phyloP scores from a whole-genome alignment of 2,113 vertebrate species.

The Anhinga rufa region DNA sequence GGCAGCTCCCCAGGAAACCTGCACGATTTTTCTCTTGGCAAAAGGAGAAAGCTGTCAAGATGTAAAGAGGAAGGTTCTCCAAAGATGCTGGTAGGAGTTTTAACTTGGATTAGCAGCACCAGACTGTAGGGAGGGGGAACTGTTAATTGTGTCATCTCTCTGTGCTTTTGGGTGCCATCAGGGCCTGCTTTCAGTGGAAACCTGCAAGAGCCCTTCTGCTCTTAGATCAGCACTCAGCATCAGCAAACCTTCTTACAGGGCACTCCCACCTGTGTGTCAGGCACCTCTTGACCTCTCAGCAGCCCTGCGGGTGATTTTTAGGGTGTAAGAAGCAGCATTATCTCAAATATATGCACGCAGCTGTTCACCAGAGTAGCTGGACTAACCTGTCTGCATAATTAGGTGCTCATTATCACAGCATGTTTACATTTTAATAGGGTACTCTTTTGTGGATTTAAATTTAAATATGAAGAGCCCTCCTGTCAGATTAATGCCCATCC shows the following conservation, averaged over 20 bases:
- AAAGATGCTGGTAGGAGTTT: neutral
- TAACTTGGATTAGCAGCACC: neutral
- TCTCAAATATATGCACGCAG: neutral
- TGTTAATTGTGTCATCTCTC: neutral
- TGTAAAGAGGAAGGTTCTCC: neutral
- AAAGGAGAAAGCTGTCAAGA: neutral
- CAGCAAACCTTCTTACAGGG: neutral
- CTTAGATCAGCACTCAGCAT: neutral
- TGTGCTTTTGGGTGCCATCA: neutral
- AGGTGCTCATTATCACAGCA: conserved; percentile 26
- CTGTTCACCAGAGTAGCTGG: neutral
- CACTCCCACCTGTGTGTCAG: neutral
- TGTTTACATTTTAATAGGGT: conserved; percentile 26
- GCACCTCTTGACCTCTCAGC: neutral
- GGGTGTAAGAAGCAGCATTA: neutral
- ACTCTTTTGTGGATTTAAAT: conserved; percentile 11
- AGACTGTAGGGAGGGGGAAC: neutral
- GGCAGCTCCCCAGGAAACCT: conserved; percentile 14
- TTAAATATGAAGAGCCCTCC: conserved; percentile 18
- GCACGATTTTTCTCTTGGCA: neutral
- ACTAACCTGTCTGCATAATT: neutral
- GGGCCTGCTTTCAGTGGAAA: neutral
- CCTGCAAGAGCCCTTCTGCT: neutral
- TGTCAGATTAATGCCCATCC: conserved; percentile 7
- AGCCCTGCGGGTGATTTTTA: neutral